Base-by-base conservation (phyloP, 2,797 vertebrate genomes). In the Sarcoramphus papa region DNA sequence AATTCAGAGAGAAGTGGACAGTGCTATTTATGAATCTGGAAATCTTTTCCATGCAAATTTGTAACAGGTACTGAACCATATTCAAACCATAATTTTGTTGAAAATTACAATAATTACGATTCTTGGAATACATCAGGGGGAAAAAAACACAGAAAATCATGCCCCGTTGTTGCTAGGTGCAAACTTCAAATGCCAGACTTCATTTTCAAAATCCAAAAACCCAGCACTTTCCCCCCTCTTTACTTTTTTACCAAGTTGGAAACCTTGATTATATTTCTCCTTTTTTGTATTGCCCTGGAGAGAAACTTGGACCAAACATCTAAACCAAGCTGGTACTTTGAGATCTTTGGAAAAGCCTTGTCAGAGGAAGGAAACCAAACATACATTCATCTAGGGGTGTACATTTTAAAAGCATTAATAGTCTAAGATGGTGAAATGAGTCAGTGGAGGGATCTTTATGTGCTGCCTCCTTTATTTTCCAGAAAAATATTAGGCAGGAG, bases 61-160 rank as follows among this genome's bases (percentile, higher is more conserved):
- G 10, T 69, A 73, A 41, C 40, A 60, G 53, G 63, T 48, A 68
- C 60, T 45, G 68, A 82, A 70, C 83, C 67, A 59, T n/a, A 67
- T 62, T 88, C 35, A 72, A 72, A 73, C 65, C 53, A 69, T 54
- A 84, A 81, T 95, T 92, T 78, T 68, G 45, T 67, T 33, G 14
- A 85, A 94, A 93, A 94, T 85, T 76, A 62, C 74, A 85, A 56
- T 95, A 84, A 91, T 89, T 92, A 91, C 20, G 40, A 86, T 69
- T 87, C 85, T 69, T 82, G 82, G 65, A 81, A 69, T 43, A 31
- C 27, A 40, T 11, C 2, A 20, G 41, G 30, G 53, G 24, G 35
- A 27, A 4, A 72, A 28, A 13, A 28, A 5, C 27, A 31, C 53
- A 80, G 45, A 41, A 90, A 79, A 76, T 83, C 48, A 68, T 51